Percentiles rank a stretch among this genome's conserved stretches.
phyloP scores from a whole-genome alignment of 1,140 invertebrate species.

The Rhizoglyphus robini region DNA sequence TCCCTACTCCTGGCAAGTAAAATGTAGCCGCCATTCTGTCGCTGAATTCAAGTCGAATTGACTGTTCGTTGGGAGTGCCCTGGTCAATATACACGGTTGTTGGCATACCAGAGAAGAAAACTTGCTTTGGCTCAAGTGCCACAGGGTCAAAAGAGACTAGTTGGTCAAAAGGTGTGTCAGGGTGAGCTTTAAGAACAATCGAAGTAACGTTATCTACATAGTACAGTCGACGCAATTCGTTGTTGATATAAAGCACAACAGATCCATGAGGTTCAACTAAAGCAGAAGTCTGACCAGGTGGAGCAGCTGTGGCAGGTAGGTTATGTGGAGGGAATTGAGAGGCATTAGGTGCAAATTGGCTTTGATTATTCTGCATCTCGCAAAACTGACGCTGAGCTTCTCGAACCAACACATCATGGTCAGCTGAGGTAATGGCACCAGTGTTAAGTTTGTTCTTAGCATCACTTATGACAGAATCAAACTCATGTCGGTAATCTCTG shows the following conservation, averaged over 20 bases:
- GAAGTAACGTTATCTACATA: conserved; percentile 18
- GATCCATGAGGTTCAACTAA: not conserved
- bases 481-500: conserved; percentile 18
- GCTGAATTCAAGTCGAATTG: conserved; percentile 25
- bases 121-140: conserved; percentile 54
- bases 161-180: conserved; percentile 16
- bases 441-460: not conserved
- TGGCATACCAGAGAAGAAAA: conserved; percentile 48
- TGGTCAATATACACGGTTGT: conserved; percentile 28
- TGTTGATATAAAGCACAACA: conserved; percentile 13
- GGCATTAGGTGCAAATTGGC: not conserved
- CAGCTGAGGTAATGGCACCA: not conserved
- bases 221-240: conserved; percentile 16
- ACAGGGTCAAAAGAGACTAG: conserved; percentile 15
- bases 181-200: conserved; percentile 17
- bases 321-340: not conserved
- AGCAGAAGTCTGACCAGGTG: not conserved
- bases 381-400: not conserved
- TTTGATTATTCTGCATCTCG: not conserved
- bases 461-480: not conserved
- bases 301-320: not conserved
- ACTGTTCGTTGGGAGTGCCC: conserved; percentile 23
- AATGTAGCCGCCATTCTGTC: conserved; percentile 34
- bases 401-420: conserved; percentile 10
- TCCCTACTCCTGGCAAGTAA: not conserved